Conservation (phyloP, 92 coral and sea anemone species). For the Zoanthus sansibaricus region DNA sequence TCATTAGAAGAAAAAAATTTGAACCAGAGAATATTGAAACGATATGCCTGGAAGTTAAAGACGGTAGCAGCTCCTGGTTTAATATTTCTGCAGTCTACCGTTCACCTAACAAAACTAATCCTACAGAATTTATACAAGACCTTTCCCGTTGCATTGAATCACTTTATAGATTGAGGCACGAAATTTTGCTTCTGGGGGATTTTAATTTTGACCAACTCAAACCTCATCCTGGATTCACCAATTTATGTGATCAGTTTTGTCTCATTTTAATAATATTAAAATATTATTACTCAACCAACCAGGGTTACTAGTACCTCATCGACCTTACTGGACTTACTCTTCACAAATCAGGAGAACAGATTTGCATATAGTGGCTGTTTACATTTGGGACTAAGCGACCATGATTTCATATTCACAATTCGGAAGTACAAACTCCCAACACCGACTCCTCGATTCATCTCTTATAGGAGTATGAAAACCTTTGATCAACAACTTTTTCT, state of each 20-base stretch:
- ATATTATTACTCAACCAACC: conserved; percentile 17
- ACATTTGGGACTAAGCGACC: conserved; percentile 33
- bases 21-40: conserved; percentile 55
- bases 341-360: neutral
- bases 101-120: conserved; percentile 31
- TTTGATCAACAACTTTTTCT: neutral
- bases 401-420: conserved; percentile 9
- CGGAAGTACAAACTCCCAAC: neutral
- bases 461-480: neutral
- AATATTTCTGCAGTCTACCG: conserved; percentile 29
- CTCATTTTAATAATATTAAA: neutral
- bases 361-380: conserved; percentile 23
- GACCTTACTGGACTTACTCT: conserved; percentile 25
- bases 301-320: conserved; percentile 38
- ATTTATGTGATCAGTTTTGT: conserved; percentile 41
- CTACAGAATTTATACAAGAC: conserved; percentile 17
- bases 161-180: conserved; percentile 9
- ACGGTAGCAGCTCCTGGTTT: conserved; percentile 23
- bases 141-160: conserved; percentile 28
- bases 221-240: conserved; percentile 16
- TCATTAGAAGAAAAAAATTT: conserved; percentile 45
- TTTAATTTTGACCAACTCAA: conserved; percentile 10
- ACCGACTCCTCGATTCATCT: neutral
- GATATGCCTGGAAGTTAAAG: conserved; percentile 43
- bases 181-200: conserved; percentile 2